These are phyloP conservation scores for Tuberolachnus salignus DNA, from an alignment of 2,888 invertebrate species.

Conservation along the genomic window DNA sequence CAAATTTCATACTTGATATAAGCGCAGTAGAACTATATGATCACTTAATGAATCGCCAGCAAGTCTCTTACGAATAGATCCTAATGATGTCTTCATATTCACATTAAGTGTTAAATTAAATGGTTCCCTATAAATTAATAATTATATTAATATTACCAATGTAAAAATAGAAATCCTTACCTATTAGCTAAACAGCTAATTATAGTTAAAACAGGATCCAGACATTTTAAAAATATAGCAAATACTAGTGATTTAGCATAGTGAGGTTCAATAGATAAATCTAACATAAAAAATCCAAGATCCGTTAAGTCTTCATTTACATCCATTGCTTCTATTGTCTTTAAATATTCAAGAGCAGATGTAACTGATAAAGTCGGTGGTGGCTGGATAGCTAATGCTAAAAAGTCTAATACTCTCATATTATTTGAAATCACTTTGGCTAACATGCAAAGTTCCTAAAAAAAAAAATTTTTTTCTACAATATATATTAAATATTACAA, in stretches of 20 bases:
- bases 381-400: slow-evolving; percentile 84
- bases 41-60: slow-evolving; percentile 83
- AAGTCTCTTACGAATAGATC: slow-evolving; percentile 71
- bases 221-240: slow-evolving; percentile 86
- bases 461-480: not conserved
- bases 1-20: slow-evolving; percentile 69
- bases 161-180: slow-evolving; percentile 51
- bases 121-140: slow-evolving; percentile 68
- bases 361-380: slow-evolving; percentile 64
- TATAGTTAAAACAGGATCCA: slow-evolving; percentile 90
- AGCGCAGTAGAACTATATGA: slow-evolving; percentile 82
- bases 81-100: slow-evolving; percentile 70
- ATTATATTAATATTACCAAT: not conserved
- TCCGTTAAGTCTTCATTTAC: slow-evolving; percentile 85
- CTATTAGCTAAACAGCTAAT: slow-evolving; percentile 80
- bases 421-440: slow-evolving; percentile 79
- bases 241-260: slow-evolving; percentile 91
- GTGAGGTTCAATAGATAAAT: slow-evolving; percentile 89
- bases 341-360: slow-evolving; percentile 51
- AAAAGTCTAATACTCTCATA: slow-evolving; percentile 80
- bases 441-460: slow-evolving; percentile 53
- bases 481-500: not conserved
- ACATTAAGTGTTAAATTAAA: slow-evolving; percentile 78
- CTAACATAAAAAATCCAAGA: slow-evolving; percentile 84
- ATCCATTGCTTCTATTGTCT: slow-evolving; percentile 83